A percentile compares a stretch with the other conserved stretches of the same genome.
Conservation (phyloP, 2,888 invertebrate genomes). For the Agonopterix arenella region DNA sequence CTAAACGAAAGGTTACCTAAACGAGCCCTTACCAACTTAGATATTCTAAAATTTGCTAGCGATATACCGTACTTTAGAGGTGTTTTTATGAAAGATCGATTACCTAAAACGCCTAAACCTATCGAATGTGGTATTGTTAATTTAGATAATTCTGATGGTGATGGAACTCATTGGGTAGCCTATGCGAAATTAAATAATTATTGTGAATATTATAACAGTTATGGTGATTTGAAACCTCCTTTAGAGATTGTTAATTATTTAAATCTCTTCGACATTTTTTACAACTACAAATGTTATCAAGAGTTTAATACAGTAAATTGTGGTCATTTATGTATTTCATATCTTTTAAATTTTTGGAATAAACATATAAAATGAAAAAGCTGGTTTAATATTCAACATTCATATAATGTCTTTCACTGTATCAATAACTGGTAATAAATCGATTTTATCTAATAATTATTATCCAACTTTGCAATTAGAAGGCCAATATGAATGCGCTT, state of each 20-base stretch:
- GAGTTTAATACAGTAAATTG: conserved; percentile 22
- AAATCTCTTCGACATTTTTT: conserved; percentile 1
- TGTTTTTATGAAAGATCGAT: no score
- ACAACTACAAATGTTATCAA: conserved; percentile 27
- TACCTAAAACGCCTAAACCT: no score
- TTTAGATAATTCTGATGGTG: no score
- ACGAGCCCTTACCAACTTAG: conserved; percentile 3
- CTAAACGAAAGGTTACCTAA: conserved; percentile 11
- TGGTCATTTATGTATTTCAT: conserved; percentile 28
- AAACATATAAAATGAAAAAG: conserved; percentile 3
- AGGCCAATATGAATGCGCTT: conserved; percentile 15
- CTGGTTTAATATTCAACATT: not conserved
- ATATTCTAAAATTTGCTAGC: not conserved
- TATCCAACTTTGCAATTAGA: conserved; percentile 8
- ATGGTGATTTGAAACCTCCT: no score
- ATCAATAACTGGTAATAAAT: conserved; percentile 14
- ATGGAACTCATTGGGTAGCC: no score
- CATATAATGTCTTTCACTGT: conserved; percentile 15
- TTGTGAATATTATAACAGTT: no score
- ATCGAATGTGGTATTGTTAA: no score
- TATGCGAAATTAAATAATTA: no score
- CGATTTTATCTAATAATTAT: conserved; percentile 12
- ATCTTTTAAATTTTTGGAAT: conserved; percentile 17
- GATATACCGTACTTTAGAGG: no score
- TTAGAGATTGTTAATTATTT: no score